Evolutionary conservation across 2,888 invertebrate species (phyloP), one percentile per base, ranked within the genome.

Genomic region (Calameuta filiformis): DNA sequence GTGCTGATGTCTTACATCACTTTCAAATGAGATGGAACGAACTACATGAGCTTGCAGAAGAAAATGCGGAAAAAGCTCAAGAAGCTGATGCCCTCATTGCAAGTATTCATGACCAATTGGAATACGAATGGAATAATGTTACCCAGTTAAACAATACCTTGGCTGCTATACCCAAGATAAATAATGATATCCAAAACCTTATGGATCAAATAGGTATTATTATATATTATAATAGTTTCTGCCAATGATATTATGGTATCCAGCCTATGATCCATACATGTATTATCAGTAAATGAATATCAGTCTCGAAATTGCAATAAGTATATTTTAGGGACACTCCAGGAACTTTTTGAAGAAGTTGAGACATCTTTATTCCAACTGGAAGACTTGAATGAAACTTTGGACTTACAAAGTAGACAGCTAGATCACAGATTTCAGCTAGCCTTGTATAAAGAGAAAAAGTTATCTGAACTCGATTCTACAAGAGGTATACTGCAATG

Each of bases 21-120:
- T 96, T 95, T 90, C 95, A 96, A 89, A 92, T 94, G 74, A 93
- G 95, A 81, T 96, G 96, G 96, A 94, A 93, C 31, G 94, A 94
- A 84, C 89, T 96, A 73, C 96, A 96, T 83, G 93, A 93, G 81
- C 92, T 94, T 79, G 94, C 95, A 1, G 96, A 96, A 84, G 93
- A 92, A 76, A 96, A 95, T 88, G 92, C 93, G 0, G 88, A 88
- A 37, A 92, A 92, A 85, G 95, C 96, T 12, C 93, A 92, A 85
- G 92, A 92, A 75, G 95, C 94, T 1, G 94, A 94, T 83, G 84
- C 85, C 3, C 79, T 91, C 1, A 86, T 91, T 78, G 83, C 87
- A 11, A 86, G 85, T 3, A 86, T 91, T 77, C 88, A 91, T 80
- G 89, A 91, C 77, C 92, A 89, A 82, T 89, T 92, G 68, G 92